These are phyloP conservation scores for Nephrotoma flavescens DNA, from an alignment of 2,888 invertebrate genomes.

Conservation along the genomic window DNA sequence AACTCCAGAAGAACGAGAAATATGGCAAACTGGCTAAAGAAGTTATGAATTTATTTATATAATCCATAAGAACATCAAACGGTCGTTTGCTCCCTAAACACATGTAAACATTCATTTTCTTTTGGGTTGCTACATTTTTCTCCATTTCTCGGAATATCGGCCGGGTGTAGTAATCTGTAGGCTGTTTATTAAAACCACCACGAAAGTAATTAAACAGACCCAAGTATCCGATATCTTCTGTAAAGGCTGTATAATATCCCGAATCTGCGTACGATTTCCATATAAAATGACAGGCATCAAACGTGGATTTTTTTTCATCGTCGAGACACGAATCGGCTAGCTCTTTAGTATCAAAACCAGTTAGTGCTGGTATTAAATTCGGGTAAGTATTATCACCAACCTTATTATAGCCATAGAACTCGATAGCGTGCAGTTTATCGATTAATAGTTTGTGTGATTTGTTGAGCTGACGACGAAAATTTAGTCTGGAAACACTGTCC, in stretches of 20 bases:
- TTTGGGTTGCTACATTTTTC: constrained; percentile 46
- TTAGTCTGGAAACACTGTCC: constrained; percentile 73
- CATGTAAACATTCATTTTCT: constrained; percentile 43
- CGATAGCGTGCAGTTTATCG: constrained; percentile 46
- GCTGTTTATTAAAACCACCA: constrained; percentile 58
- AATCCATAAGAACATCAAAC: constrained; percentile 56
- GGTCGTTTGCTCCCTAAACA: constrained; percentile 58
- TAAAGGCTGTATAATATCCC: constrained; percentile 65
- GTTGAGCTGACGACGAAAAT: constrained; percentile 73
- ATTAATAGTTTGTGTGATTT: constrained; percentile 44
- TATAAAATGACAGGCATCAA: constrained; percentile 68
- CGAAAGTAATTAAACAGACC: constrained; percentile 70
- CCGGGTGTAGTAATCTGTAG: constrained; percentile 74
- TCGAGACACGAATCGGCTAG: constrained; percentile 49
- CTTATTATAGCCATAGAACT: constrained; percentile 81
- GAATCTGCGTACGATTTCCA: constrained; percentile 64
- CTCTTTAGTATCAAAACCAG: constrained; percentile 53
- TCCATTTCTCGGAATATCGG: constrained; percentile 59
- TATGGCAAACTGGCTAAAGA: constrained; percentile 43
- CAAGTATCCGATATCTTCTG: constrained; percentile 67
- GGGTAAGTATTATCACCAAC: constrained; percentile 91
- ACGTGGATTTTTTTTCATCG: constrained; percentile 35
- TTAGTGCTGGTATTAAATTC: constrained; percentile 67
- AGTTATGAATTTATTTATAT: constrained; percentile 46
- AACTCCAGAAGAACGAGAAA: constrained; percentile 76